phyloP scores from a whole-genome alignment of 2,797 vertebrate species.

The Tokudaia tokunoshimensis region DNA sequence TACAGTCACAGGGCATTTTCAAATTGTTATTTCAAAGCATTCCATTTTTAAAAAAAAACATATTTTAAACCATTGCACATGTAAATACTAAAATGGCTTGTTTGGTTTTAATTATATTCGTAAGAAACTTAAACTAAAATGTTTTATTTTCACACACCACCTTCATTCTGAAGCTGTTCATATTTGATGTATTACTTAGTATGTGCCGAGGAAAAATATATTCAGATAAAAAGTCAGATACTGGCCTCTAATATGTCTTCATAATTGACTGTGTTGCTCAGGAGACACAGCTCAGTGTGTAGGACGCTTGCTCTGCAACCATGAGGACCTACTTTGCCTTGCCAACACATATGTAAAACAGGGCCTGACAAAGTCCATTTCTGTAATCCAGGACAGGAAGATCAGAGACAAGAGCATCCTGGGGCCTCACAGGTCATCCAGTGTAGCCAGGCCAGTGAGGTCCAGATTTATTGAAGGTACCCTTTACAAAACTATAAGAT shows the following conservation, averaged over 20 bases:
- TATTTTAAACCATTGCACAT: not conserved
- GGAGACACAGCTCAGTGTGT: not conserved
- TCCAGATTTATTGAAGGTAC: not conserved
- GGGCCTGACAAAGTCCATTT: too few species aligned
- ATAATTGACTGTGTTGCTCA: not conserved
- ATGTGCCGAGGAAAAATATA: not conserved
- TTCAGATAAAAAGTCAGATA: not conserved
- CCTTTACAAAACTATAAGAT: not conserved
- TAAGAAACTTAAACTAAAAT: not conserved
- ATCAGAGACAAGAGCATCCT: not conserved
- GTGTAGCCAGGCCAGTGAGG: not conserved
- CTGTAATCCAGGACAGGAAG: not conserved
- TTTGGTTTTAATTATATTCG: not conserved
- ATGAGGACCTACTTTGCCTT: not conserved
- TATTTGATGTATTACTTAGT: not conserved
- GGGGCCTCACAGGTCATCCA: not conserved
- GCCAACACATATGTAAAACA: not conserved
- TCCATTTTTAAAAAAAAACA: not conserved
- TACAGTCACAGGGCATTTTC: not conserved
- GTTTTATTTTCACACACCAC: conserved; percentile 29
- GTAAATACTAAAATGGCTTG: not conserved
- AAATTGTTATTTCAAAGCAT: not conserved
- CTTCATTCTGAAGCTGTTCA: not conserved
- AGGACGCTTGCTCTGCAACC: not conserved
- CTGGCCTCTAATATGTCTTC: not conserved